Conservation (phyloP, 2,113 vertebrate genomes). For the Muntiacus muntjak region DNA sequence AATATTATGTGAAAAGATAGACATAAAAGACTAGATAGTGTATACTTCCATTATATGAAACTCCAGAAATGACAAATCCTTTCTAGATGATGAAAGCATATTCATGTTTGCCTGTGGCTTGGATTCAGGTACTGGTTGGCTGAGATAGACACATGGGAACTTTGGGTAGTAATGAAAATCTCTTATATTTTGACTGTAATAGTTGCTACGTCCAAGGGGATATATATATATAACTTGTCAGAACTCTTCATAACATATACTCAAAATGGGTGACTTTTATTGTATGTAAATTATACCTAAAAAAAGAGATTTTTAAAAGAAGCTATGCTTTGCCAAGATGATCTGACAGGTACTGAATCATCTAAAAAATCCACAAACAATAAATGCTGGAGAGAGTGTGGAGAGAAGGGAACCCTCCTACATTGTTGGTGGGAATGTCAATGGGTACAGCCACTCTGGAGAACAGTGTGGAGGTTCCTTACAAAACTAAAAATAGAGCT, state of each 20-base stretch:
- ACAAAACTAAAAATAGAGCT: not conserved
- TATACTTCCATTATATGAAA: not conserved
- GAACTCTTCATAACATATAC: not conserved
- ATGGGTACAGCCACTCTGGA: not conserved
- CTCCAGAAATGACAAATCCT: not conserved
- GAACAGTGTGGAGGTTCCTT: not conserved
- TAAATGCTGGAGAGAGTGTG: not conserved
- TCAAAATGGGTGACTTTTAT: not conserved
- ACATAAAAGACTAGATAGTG: not conserved
- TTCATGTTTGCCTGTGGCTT: not conserved
- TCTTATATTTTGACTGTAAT: not conserved
- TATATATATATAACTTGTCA: not conserved
- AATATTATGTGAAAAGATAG: not conserved
- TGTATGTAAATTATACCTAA: not conserved
- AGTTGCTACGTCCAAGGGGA: not conserved
- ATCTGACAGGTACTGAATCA: not conserved
- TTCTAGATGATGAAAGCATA: not conserved
- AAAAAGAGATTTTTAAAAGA: not conserved
- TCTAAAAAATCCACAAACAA: not conserved
- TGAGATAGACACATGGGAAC: not conserved
- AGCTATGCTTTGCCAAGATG: not conserved
- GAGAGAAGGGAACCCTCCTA: not conserved
- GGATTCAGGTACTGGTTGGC: not conserved
- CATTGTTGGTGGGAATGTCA: not conserved
- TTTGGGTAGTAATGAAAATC: not conserved